Evolutionary conservation across 2,888 invertebrate species (phyloP).

Genomic region (Strigamia transsilvanica): DNA sequence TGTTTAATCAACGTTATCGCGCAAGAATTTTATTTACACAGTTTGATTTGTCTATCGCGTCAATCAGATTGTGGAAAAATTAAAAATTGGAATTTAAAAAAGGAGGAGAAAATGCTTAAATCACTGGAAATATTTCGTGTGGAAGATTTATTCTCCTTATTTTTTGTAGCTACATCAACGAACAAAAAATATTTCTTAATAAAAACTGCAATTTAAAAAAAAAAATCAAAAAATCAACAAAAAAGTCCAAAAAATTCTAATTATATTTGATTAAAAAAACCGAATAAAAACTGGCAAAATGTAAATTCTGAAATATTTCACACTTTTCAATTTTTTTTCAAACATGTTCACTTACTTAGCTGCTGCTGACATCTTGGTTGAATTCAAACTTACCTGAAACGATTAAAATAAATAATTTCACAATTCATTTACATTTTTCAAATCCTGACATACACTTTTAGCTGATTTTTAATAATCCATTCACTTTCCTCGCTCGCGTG

Average conservation of each 20-base stretch:
- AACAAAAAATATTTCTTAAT: too few species aligned
- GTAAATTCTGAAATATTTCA: too few species aligned
- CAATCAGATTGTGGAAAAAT: not conserved
- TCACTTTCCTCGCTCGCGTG: not conserved
- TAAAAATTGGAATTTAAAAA: too few species aligned
- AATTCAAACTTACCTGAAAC: not conserved
- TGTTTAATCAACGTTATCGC: too few species aligned
- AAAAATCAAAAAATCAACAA: too few species aligned
- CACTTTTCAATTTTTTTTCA: not conserved
- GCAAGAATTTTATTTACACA: not conserved
- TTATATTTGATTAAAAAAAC: too few species aligned
- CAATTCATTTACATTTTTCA: not conserved
- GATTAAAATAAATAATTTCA: not conserved
- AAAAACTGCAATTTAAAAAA: too few species aligned
- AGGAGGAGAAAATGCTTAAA: too few species aligned
- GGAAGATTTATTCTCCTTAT: not conserved
- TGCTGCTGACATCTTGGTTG: conserved; percentile 52
- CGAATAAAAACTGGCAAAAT: too few species aligned
- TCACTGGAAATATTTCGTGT: not conserved
- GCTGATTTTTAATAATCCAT: conserved; percentile 7
- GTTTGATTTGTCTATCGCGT: not conserved
- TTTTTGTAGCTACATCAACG: too few species aligned
- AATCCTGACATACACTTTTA: not conserved
- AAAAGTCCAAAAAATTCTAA: too few species aligned
- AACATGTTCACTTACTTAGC: not conserved